phyloP scores from a whole-genome alignment of 2,888 invertebrate genomes.

The Drosophila maculinotata region DNA sequence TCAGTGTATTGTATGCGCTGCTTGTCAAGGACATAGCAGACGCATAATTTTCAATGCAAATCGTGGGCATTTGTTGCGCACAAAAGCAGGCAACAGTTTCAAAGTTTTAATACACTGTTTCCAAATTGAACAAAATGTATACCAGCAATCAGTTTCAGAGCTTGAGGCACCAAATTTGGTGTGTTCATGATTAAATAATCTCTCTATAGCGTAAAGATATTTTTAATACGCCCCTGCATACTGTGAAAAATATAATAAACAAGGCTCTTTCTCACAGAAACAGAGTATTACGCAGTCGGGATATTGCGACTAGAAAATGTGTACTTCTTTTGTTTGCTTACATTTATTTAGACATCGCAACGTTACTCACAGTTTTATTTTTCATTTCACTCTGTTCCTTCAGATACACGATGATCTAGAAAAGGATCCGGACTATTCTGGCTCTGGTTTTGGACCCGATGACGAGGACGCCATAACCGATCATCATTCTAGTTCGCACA shows the following conservation, averaged over 20 bases:
- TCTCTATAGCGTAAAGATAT: too few species aligned
- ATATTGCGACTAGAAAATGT: too few species aligned
- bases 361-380: too few species aligned
- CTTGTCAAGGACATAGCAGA: slow-evolving; percentile 55
- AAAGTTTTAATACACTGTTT: neutral
- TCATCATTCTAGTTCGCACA: slow-evolving; percentile 76
- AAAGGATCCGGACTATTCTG: slow-evolving; percentile 92
- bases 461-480: slow-evolving; percentile 89
- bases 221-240: too few species aligned
- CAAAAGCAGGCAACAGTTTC: slow-evolving; percentile 39
- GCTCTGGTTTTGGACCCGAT: slow-evolving; percentile 93
- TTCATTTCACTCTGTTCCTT: slow-evolving; percentile 22
- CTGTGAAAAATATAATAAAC: too few species aligned
- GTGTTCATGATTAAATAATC: too few species aligned
- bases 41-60: slow-evolving; percentile 66
- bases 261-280: too few species aligned
- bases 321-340: too few species aligned
- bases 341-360: too few species aligned
- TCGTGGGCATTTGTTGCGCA: slow-evolving; percentile 61
- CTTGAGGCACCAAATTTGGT: too few species aligned
- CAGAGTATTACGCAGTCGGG: too few species aligned
- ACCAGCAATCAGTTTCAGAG: too few species aligned
- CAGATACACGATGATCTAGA: slow-evolving; percentile 86
- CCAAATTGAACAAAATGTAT: neutral
- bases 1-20: slow-evolving; percentile 26